Conservation (phyloP, 2,888 invertebrate genomes). For the Bellardia pandia region DNA sequence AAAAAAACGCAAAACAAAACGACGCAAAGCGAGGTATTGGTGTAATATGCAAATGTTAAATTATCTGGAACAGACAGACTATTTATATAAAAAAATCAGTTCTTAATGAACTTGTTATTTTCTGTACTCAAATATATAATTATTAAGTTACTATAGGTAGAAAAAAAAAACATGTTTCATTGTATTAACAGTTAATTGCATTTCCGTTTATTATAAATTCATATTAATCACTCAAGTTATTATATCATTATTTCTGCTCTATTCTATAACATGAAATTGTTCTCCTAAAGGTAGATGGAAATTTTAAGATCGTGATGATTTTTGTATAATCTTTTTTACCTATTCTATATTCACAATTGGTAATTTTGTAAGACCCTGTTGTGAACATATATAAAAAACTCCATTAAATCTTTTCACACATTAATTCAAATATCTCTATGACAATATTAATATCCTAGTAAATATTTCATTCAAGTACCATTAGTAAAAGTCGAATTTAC, state of each 20-base stretch:
- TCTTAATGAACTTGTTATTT: slow-evolving; percentile 1
- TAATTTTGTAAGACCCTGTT: no score
- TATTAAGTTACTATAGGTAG: background rate
- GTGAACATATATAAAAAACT: no score
- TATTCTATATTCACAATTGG: no score
- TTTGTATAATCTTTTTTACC: no score
- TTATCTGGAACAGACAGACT: background rate
- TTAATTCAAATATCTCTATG: no score
- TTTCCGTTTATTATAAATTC: background rate
- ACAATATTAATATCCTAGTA: no score
- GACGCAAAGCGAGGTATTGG: no score
- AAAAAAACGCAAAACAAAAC: no score
- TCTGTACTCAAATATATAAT: background rate
- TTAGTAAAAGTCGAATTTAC: no score
- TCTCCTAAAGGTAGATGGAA: background rate
- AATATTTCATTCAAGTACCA: no score
- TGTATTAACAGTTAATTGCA: background rate
- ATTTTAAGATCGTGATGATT: background rate
- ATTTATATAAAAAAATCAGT: background rate
- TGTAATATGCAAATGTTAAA: background rate
- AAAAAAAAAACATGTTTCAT: background rate
- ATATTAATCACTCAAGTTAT: background rate
- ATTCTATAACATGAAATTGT: background rate
- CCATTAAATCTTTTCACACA: no score
- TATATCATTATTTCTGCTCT: background rate